Evolutionary conservation across 2,113 vertebrate species (phyloP).

Genomic region (Melanostigma gelatinosum): DNA sequence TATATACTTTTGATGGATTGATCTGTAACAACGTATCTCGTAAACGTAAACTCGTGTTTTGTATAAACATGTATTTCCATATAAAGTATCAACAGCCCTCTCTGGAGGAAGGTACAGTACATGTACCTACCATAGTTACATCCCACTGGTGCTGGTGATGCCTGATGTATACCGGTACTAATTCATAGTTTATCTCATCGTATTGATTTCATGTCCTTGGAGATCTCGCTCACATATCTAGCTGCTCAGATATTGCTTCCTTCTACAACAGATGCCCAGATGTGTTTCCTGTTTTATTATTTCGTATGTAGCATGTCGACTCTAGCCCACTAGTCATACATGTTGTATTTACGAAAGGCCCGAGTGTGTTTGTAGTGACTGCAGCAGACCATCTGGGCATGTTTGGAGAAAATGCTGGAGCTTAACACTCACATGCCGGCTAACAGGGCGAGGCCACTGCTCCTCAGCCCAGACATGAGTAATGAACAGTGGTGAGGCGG

Average conservation of each 20-base stretch:
- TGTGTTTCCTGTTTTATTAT: not conserved
- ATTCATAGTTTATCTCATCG: not conserved
- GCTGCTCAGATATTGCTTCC: not conserved
- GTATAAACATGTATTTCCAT: not conserved
- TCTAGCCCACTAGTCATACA: not conserved
- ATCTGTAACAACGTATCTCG: not conserved
- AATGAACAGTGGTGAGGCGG: conserved; percentile 30
- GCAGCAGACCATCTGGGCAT: conserved; percentile 16
- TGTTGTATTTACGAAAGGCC: not conserved
- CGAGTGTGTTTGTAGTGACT: not conserved
- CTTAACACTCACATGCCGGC: conserved; percentile 30
- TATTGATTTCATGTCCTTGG: not conserved
- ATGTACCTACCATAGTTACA: not conserved
- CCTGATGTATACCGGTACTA: not conserved
- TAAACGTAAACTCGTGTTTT: not conserved
- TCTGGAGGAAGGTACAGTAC: not conserved
- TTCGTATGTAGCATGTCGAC: not conserved
- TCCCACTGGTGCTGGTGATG: not conserved
- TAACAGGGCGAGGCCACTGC: not conserved
- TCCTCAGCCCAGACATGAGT: conserved; percentile 41
- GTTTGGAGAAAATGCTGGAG: conserved; percentile 21
- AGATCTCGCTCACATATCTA: not conserved
- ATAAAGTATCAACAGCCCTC: not conserved
- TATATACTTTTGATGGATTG: not conserved
- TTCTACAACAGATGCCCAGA: not conserved